phyloP scores from a whole-genome alignment of 1,140 invertebrate genomes.

The Triops longicaudatus region DNA sequence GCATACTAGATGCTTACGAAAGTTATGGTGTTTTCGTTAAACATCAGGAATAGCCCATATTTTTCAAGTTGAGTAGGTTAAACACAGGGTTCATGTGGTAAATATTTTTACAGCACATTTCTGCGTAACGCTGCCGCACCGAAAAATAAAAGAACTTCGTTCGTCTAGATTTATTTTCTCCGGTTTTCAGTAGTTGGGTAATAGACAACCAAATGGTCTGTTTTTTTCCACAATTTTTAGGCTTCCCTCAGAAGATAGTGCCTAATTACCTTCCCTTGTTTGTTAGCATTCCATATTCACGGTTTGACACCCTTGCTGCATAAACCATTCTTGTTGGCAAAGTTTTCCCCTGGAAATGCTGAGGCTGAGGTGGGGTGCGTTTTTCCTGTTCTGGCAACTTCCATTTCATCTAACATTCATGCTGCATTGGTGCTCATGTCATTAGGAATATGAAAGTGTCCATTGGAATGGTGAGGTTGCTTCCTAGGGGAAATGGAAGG shows the following conservation, averaged over 20 bases:
- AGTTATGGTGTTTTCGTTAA: neutral
- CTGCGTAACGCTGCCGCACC: too few species aligned
- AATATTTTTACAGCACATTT: neutral
- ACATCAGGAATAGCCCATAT: neutral
- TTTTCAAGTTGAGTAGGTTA: neutral
- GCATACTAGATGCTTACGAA: too few species aligned
- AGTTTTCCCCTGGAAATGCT: neutral
- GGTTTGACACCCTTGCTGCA: neutral
- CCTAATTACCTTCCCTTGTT: neutral
- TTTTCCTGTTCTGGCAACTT: neutral
- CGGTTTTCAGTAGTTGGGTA: neutral
- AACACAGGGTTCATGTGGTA: neutral
- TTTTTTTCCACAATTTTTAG: neutral
- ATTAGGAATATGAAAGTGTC: neutral
- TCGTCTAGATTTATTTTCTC: too few species aligned
- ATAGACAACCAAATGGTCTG: neutral
- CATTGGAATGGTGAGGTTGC: neutral
- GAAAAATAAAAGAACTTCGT: too few species aligned
- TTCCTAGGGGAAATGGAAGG: neutral
- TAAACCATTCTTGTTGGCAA: constrained; percentile 3
- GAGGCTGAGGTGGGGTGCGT: neutral
- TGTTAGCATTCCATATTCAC: neutral
- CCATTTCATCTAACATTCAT: constrained; percentile 2
- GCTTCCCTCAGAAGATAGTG: neutral
- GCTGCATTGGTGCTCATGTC: constrained; percentile 10